These are phyloP conservation scores for Lepus europaeus DNA, from an alignment of 2,113 vertebrate species.

Conservation along the genomic window DNA sequence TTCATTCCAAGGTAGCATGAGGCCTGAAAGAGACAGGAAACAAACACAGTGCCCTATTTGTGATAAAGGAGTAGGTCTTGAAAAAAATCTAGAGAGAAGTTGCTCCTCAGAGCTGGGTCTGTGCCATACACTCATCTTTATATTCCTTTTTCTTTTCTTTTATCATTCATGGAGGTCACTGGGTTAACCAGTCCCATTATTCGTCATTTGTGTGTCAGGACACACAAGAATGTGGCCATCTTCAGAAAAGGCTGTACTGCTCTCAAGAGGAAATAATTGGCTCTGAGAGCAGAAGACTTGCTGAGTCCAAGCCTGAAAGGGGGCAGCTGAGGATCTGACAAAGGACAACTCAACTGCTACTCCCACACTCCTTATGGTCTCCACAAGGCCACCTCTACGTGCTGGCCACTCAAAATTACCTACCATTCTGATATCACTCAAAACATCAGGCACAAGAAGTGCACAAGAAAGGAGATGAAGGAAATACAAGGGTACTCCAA, in stretches of 20 bases:
- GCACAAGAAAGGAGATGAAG: background rate
- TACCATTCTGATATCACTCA: background rate
- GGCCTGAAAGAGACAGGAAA: background rate
- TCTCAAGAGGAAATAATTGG: constrained; percentile 70
- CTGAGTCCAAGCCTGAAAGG: background rate
- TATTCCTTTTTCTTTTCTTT: constrained; percentile 25
- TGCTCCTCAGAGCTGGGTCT: background rate
- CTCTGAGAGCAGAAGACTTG: constrained; percentile 9
- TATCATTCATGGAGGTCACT: constrained; percentile 62
- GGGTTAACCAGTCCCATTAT: constrained; percentile 63
- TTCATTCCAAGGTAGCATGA: background rate
- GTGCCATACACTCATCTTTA: background rate
- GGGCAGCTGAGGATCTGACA: constrained; percentile 19
- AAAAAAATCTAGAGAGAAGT: background rate
- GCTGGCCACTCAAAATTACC: background rate
- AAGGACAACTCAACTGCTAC: background rate
- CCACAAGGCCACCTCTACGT: background rate
- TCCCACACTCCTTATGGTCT: background rate
- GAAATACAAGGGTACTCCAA: background rate
- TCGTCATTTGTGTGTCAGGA: constrained; percentile 50
- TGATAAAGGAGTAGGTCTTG: background rate
- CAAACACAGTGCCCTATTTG: background rate
- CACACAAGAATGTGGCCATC: background rate
- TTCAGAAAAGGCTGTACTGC: constrained; percentile 69
- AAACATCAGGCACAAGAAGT: background rate